Percentiles rank a stretch among this genome's conserved stretches.
Conservation (phyloP, 2,797 vertebrate species). For the Rhyacichthys aspro region DNA sequence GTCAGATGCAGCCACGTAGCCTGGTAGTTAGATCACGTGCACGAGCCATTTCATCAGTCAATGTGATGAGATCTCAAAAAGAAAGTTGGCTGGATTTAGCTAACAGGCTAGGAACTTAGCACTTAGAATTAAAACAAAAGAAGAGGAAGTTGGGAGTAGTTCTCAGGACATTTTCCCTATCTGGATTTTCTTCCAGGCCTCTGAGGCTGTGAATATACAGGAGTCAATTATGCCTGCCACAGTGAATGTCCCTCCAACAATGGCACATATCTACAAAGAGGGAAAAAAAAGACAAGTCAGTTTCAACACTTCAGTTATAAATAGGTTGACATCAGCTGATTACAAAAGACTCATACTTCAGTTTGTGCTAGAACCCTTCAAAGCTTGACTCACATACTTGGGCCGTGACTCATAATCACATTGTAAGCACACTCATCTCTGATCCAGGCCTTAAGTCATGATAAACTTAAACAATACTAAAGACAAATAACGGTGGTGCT, state of each 20-base stretch:
- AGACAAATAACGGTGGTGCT: slow-evolving; percentile 43
- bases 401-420: slow-evolving; percentile 60
- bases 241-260: slow-evolving; percentile 97
- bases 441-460: slow-evolving; percentile 36
- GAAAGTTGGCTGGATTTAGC: slow-evolving; percentile 55
- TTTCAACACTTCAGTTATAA: not conserved
- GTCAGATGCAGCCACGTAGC: slow-evolving; percentile 46
- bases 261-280: slow-evolving; percentile 91
- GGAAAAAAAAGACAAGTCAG: not conserved
- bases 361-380: slow-evolving; percentile 28
- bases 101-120: slow-evolving; percentile 60
- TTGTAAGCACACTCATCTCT: slow-evolving; percentile 53
- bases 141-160: slow-evolving; percentile 12
- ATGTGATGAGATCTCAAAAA: slow-evolving; percentile 34
- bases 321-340: slow-evolving; percentile 15
- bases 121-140: slow-evolving; percentile 59
- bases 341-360: slow-evolving; percentile 12
- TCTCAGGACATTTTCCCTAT: slow-evolving; percentile 94
- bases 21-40: slow-evolving; percentile 60
- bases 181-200: slow-evolving; percentile 99
- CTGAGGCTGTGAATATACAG: slow-evolving; percentile 98
- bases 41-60: slow-evolving; percentile 38
- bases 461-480: slow-evolving; percentile 42
- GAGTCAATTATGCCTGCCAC: slow-evolving; percentile 99
- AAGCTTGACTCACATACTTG: slow-evolving; percentile 50